Evolutionary conservation across 2,888 invertebrate species (phyloP).

Genomic region (Cheilosia urbana): DNA sequence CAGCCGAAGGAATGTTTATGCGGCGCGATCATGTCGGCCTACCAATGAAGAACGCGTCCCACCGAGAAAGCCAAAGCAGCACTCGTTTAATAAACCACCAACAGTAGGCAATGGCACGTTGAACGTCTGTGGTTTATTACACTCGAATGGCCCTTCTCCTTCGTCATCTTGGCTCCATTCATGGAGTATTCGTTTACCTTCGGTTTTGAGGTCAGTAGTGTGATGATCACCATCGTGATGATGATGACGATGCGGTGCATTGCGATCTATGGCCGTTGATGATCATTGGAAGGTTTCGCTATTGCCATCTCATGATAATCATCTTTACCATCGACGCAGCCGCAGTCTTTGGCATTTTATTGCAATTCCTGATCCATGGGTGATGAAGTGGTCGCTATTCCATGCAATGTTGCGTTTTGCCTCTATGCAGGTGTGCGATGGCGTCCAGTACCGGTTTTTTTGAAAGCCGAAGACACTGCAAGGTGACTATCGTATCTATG

Average conservation of each 20-base stretch:
- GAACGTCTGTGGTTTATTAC: constrained; percentile 17
- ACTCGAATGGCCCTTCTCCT: constrained; percentile 45
- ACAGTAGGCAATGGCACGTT: not conserved
- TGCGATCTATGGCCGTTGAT: constrained; percentile 60
- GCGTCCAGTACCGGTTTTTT: constrained; percentile 55
- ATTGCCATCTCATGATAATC: constrained; percentile 4
- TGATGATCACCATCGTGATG: constrained; percentile 31
- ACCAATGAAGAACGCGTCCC: constrained; percentile 7
- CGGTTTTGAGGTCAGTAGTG: constrained; percentile 74
- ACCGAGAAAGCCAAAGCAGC: constrained; percentile 22
- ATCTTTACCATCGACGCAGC: constrained; percentile 2
- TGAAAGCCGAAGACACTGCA: constrained; percentile 18
- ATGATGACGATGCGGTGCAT: constrained; percentile 46
- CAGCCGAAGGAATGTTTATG: not conserved
- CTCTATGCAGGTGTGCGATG: constrained; percentile 61
- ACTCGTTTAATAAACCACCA: constrained; percentile 11
- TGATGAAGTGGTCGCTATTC: constrained; percentile 63
- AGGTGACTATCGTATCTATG: constrained; percentile 46
- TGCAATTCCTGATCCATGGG: constrained; percentile 53
- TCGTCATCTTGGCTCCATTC: constrained; percentile 46
- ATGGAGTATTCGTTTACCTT: constrained; percentile 63
- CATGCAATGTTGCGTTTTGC: constrained; percentile 54
- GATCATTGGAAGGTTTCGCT: constrained; percentile 47
- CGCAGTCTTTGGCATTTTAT: constrained; percentile 15
- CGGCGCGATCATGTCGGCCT: constrained; percentile 1